Base-by-base conservation (phyloP, 1,140 invertebrate genomes). In the Drosophila hydei region DNA sequence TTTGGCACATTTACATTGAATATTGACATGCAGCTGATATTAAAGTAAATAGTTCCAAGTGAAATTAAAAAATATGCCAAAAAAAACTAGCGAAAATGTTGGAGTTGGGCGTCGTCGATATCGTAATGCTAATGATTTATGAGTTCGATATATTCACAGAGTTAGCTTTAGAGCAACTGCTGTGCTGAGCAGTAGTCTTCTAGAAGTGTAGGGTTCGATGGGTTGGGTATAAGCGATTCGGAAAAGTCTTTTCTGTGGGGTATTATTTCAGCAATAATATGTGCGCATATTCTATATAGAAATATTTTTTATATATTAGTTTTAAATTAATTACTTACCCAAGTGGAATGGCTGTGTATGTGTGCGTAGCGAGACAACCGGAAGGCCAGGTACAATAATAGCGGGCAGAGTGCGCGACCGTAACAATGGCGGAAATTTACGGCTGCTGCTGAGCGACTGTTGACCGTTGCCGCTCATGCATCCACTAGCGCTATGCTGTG, bases 311-410 rank as follows among this genome's bases (percentile, higher is more conserved):
- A 6, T 52, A 11, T 12, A 21, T 23, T 9, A 42, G 4, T 21
- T 45, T 4, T 45, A 45, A 21, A 11, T 3, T 3, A 9, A 42
- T 42, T 80, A 83, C 81, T 67, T 52, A 92, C 92, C 92, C 90
- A 90, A 88, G 63, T 85, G 79, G 79, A 91, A 87, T 89, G 91
- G 70, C 73, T 79, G 91, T 19, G 94, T 94, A 79, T 95, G 95
- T 80, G 96, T 94, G 91, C 96, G 96, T 33, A 96, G 96, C 77
- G 97, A 96, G 14, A 97, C 93, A 72, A 97, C 96, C 79, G 94
- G 96, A 79, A 97, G 94, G 48, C 96, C 96, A 3, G 97, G 97
- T 30, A 96, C 95, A n/a, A 98, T 95, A 85, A 98, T 98, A 54
- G 96, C 96, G 14, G 97, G 97, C 47, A 97, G 92, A 4, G 97